Conservation (phyloP, 1,140 invertebrate species). For the Eriocheir sinensis region DNA sequence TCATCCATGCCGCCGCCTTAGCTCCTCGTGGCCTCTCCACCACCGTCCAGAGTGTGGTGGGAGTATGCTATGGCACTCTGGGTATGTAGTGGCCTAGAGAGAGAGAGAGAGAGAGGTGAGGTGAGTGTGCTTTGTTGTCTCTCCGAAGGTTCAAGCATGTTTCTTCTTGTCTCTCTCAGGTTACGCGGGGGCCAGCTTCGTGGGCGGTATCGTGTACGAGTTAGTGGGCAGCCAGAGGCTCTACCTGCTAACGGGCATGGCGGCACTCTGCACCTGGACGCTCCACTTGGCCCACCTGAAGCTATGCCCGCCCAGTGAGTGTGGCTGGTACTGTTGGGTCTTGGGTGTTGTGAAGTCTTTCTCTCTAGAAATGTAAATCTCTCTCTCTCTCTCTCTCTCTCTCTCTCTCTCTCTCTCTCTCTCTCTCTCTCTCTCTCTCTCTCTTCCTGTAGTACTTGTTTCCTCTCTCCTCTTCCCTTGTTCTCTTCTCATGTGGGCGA, state of each 20-base stretch:
- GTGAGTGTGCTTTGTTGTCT: no score
- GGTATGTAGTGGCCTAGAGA: constrained; percentile 50
- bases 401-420: no score
- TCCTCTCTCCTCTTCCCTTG: no score
- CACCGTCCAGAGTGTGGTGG: constrained; percentile 42
- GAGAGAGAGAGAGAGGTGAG: no score
- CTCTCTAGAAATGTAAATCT: not conserved
- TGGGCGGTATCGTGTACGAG: constrained; percentile 60
- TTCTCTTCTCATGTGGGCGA: no score
- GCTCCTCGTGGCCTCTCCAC: not conserved
- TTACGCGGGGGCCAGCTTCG: constrained; percentile 57
- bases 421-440: no score
- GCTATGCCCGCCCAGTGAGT: not conserved
- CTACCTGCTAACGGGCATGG: constrained; percentile 27
- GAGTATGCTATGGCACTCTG: constrained; percentile 52
- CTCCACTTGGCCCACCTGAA: constrained; percentile 20
- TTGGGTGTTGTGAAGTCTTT: no score
- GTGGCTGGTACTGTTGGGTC: no score
- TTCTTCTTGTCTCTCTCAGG: no score
- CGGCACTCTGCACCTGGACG: constrained; percentile 28
- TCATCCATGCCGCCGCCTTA: constrained; percentile 26
- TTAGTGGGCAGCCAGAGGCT: constrained; percentile 41
- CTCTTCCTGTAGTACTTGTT: no score
- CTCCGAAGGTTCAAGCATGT: no score
- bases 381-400: constrained; percentile 9